These are phyloP conservation scores for Streblospio benedicti DNA, from an alignment of 1,140 invertebrate genomes.

Conservation along the genomic window DNA sequence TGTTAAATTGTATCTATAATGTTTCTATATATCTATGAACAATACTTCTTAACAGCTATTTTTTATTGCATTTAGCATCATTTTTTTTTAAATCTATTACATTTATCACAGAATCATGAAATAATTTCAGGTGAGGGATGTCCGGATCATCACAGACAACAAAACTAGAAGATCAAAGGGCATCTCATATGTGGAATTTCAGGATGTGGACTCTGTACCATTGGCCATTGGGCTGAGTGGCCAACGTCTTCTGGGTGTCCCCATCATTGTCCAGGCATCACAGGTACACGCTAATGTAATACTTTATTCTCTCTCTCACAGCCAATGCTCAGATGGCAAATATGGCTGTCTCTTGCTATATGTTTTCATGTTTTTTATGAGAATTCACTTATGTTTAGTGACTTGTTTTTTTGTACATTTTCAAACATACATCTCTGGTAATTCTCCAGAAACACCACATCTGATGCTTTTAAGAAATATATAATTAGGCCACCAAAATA, in stretches of 20 bases:
- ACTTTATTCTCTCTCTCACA: too few relatives aligned
- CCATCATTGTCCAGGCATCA: slow-evolving; percentile 95
- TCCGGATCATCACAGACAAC: slow-evolving; percentile 95
- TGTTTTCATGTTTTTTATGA: too few relatives aligned
- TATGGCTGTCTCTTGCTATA: too few relatives aligned
- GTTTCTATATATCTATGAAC: not conserved
- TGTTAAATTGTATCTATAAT: not conserved
- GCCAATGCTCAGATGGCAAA: too few relatives aligned
- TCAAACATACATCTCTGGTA: too few relatives aligned
- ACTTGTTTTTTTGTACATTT: too few relatives aligned
- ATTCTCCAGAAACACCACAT: too few relatives aligned
- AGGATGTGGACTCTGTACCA: slow-evolving; percentile 92
- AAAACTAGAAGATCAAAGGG: slow-evolving; percentile 98
- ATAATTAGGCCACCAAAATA: too few relatives aligned
- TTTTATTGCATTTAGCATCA: not conserved
- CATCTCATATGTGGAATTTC: slow-evolving; percentile 98
- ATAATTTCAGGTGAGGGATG: slow-evolving; percentile 65
- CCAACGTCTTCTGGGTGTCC: slow-evolving; percentile 91
- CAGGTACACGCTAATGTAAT: too few relatives aligned
- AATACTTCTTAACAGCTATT: not conserved
- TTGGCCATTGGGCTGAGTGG: slow-evolving; percentile 92
- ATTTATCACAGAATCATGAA: not conserved
- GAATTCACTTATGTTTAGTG: too few relatives aligned
- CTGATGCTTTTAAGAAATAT: too few relatives aligned
- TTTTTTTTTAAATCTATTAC: not conserved